phyloP scores from a whole-genome alignment of 2,797 vertebrate genomes.

The Amniataba percoides region DNA sequence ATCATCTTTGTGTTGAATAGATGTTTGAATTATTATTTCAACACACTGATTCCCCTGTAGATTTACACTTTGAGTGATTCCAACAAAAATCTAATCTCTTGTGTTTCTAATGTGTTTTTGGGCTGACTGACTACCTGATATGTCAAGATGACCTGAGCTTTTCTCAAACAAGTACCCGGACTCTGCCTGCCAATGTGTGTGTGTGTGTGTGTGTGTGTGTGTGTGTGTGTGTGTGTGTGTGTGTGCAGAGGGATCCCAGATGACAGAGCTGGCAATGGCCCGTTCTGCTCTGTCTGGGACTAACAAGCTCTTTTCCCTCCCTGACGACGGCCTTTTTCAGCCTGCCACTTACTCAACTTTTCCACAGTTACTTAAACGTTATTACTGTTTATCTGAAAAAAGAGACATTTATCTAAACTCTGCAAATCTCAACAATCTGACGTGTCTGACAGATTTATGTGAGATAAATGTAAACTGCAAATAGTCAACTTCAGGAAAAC shows the following conservation, averaged over 20 bases:
- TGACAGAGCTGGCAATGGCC: slow-evolving; percentile 44
- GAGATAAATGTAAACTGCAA: slow-evolving; percentile 38
- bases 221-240: slow-evolving; percentile 12
- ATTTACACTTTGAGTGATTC: neutral
- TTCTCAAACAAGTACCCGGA: slow-evolving; percentile 12
- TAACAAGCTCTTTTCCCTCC: slow-evolving; percentile 36
- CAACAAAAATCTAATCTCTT: neutral
- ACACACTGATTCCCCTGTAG: neutral
- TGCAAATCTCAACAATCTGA: slow-evolving; percentile 31
- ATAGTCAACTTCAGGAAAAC: slow-evolving; percentile 20
- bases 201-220: slow-evolving; percentile 20
- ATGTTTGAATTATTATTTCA: neutral
- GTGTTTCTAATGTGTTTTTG: neutral
- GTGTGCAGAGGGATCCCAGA: slow-evolving; percentile 43
- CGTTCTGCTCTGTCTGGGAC: slow-evolving; percentile 11
- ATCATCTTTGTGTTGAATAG: neutral
- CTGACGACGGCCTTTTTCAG: slow-evolving; percentile 29
- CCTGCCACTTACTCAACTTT: slow-evolving; percentile 50
- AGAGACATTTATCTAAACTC: slow-evolving; percentile 43
- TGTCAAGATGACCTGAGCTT: neutral
- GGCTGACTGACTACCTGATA: too few species aligned
- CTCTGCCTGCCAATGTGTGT: slow-evolving; percentile 4
- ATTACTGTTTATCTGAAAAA: slow-evolving; percentile 27
- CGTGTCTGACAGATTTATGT: slow-evolving; percentile 28
- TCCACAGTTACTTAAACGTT: slow-evolving; percentile 51